Evolutionary conservation across 2,888 invertebrate genomes (phyloP).

Genomic region (Limulus polyphemus): DNA sequence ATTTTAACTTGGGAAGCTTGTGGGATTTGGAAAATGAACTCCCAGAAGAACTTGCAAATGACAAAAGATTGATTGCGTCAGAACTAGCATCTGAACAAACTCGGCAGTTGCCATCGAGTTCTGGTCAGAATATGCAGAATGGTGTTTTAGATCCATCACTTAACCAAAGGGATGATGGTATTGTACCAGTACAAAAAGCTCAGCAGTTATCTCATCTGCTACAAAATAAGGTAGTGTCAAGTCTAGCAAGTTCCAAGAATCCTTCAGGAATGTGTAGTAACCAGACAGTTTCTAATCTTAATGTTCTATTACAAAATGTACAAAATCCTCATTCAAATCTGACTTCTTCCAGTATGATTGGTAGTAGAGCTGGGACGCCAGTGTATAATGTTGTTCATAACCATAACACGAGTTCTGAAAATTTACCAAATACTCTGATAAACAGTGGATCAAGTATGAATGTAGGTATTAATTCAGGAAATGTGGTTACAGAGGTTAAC

Average conservation of each 20-base stretch:
- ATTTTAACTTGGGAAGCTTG: constrained; percentile 63
- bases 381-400: constrained; percentile 26
- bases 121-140: constrained; percentile 22
- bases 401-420: constrained; percentile 23
- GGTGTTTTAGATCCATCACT: constrained; percentile 21
- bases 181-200: constrained; percentile 18
- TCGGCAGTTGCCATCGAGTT: constrained; percentile 7
- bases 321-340: constrained; percentile 26
- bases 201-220: constrained; percentile 27
- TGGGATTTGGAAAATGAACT: constrained; percentile 77
- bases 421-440: constrained; percentile 24
- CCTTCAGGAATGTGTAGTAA: no score
- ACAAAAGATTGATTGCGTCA: constrained; percentile 11
- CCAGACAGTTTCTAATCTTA: no score
- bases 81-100: no score
- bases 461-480: constrained; percentile 15
- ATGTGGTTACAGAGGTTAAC: constrained; percentile 15
- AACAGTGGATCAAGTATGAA: constrained; percentile 20
- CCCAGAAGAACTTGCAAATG: constrained; percentile 67
- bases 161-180: constrained; percentile 13
- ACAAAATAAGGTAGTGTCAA: constrained; percentile 16
- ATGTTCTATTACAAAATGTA: constrained; percentile 2
- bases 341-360: constrained; percentile 69
- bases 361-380: constrained; percentile 41
- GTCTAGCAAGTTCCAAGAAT: no score